Evolutionary conservation across 2,888 invertebrate genomes (phyloP), one percentile per base, ranked within the genome.

Genomic region (Cataglyphis livida): DNA sequence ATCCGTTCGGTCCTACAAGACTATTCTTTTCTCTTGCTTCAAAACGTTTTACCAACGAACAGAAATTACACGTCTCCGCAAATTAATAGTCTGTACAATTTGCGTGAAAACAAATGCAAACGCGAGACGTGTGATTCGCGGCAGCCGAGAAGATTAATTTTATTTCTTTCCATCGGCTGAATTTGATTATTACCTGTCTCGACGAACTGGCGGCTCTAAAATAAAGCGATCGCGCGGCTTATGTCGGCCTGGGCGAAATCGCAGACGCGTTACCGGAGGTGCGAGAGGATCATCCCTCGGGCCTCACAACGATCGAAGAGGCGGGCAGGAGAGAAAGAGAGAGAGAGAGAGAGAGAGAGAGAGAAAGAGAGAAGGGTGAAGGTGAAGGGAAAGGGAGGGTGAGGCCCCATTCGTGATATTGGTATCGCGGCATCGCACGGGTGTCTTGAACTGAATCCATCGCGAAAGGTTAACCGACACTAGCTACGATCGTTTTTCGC

Each of bases 381-480:
- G 32, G 6, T 6, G 32, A 3, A 3, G 9, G 5, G 2, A 1
- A 1, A 38, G 38, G 0, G 12, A 15, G 9, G 25, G 10, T 21
- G 18, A 57, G 54, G 25, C 38, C 54, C 38, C 75, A 2, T 44
- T 57, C 57, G 57, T 71, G 78, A 78, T 78, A 44, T 18, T 78
- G 44, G 32, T 41, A 15, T 38, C 44, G 66, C 48, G 21, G 54
- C 57, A 54, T 32, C 25, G 66, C 28, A 25, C 28, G 74, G 65
- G 75, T 71, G 64, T 75, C 81, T 82, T 28, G 87, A 89, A 90
- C 87, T 89, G 89, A 89, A 89, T 89, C 85, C 88, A 25, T 68
- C 70, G 32, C 76, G 76, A 71, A 89, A 89, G 88, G 87, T 89
- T 90, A 90, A 71, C 73, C 84, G 79, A 51, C 7, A n/a, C 48